Evolutionary conservation across 2,113 vertebrate species (phyloP).

Genomic region (Pyrgilauda ruficollis): DNA sequence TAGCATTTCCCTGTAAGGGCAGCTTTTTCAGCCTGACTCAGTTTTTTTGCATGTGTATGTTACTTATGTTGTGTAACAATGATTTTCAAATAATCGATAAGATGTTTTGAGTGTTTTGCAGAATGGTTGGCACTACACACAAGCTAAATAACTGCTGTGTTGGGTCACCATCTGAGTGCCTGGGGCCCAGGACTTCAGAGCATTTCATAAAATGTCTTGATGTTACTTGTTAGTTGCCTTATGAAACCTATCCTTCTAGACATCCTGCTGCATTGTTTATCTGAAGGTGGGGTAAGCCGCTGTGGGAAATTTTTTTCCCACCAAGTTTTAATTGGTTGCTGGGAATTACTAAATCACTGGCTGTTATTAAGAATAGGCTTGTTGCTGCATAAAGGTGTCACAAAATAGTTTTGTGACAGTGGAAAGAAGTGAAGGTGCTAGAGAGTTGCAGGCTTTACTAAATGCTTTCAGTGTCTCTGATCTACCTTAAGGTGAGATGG

Average conservation of each 20-base stretch:
- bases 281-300: neutral
- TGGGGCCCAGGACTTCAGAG: neutral
- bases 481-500: neutral
- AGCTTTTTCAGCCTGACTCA: neutral
- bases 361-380: neutral
- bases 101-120: neutral
- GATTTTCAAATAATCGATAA: neutral
- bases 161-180: neutral
- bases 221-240: slow-evolving; percentile 13
- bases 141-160: neutral
- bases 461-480: neutral
- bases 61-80: neutral
- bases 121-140: neutral
- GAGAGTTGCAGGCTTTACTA: neutral
- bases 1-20: neutral
- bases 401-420: neutral
- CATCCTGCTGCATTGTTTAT: slow-evolving; percentile 35
- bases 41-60: neutral
- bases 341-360: slow-evolving; percentile 14
- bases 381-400: neutral
- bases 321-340: slow-evolving; percentile 27
- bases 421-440: neutral
- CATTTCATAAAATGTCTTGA: neutral
- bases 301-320: slow-evolving; percentile 36
- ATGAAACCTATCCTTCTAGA: slow-evolving; percentile 51